Percentiles rank a stretch among this genome's conserved stretches.
These are phyloP conservation scores for Helicoverpa armigera DNA, from an alignment of 1,140 invertebrate species.

Conservation along the genomic window DNA sequence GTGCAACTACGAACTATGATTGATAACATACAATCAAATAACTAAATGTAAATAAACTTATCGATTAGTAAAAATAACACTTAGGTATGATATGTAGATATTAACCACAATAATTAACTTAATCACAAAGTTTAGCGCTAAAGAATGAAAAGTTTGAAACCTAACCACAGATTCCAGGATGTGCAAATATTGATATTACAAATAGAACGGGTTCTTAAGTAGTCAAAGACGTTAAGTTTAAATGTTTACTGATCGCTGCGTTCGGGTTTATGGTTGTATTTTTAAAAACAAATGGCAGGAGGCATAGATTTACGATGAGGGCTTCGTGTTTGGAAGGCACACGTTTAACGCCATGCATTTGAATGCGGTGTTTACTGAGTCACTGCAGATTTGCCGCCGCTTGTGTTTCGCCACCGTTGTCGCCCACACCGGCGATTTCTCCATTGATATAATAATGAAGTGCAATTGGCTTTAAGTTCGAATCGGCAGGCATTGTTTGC, in stretches of 20 bases:
- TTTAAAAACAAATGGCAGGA: slow-evolving; percentile 22
- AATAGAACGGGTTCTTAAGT: slow-evolving; percentile 6
- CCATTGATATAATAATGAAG: slow-evolving; percentile 78
- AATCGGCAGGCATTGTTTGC: slow-evolving; percentile 72
- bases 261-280: slow-evolving; percentile 5
- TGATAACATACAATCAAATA: not conserved
- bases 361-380: slow-evolving; percentile 63
- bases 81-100: not conserved
- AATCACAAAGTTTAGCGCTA: not conserved
- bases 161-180: not conserved
- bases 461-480: slow-evolving; percentile 65
- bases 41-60: too few relatives aligned
- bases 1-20: not conserved
- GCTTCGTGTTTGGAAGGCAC: slow-evolving; percentile 26
- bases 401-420: slow-evolving; percentile 65
- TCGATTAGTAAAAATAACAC: too few relatives aligned
- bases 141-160: not conserved
- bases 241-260: slow-evolving; percentile 23
- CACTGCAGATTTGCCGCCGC: slow-evolving; percentile 63
- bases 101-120: not conserved
- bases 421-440: slow-evolving; percentile 77
- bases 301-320: slow-evolving; percentile 29
- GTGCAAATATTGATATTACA: slow-evolving; percentile 19
- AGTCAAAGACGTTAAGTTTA: not conserved
- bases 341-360: slow-evolving; percentile 61